Evolutionary conservation across 2,113 vertebrate genomes (phyloP).

Genomic region (Corydoras maculifer): DNA sequence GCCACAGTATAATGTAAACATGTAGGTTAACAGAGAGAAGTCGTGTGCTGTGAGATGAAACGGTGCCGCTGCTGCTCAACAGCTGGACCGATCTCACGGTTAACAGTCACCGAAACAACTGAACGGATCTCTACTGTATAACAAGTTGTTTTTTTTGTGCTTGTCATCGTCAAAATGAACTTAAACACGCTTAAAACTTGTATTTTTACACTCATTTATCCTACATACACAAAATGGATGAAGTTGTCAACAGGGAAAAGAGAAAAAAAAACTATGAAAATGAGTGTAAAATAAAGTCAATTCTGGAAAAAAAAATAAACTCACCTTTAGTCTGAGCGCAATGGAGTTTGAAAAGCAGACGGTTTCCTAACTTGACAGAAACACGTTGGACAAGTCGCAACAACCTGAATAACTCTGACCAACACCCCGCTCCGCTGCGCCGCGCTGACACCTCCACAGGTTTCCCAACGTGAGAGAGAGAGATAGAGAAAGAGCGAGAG

Average conservation of each 20-base stretch:
- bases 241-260: no score
- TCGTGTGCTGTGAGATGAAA: not conserved
- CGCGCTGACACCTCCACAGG: conserved; percentile 58
- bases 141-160: no score
- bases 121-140: no score
- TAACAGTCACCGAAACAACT: not conserved
- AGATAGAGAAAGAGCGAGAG: conserved; percentile 42
- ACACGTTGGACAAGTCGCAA: conserved; percentile 3
- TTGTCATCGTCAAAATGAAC: no score
- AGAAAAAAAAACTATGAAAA: no score
- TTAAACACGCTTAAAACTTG: no score
- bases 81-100: not conserved
- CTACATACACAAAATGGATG: no score
- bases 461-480: conserved; percentile 45
- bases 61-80: not conserved
- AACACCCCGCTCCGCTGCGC: conserved; percentile 50
- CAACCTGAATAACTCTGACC: conserved; percentile 33
- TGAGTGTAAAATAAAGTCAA: no score
- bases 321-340: not conserved
- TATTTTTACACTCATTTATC: no score
- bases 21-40: no score
- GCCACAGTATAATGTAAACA: no score
- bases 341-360: not conserved
- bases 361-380: not conserved
- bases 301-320: not conserved